Evolutionary conservation across 2,113 vertebrate genomes (phyloP).

Genomic region (Sander lucioperca): DNA sequence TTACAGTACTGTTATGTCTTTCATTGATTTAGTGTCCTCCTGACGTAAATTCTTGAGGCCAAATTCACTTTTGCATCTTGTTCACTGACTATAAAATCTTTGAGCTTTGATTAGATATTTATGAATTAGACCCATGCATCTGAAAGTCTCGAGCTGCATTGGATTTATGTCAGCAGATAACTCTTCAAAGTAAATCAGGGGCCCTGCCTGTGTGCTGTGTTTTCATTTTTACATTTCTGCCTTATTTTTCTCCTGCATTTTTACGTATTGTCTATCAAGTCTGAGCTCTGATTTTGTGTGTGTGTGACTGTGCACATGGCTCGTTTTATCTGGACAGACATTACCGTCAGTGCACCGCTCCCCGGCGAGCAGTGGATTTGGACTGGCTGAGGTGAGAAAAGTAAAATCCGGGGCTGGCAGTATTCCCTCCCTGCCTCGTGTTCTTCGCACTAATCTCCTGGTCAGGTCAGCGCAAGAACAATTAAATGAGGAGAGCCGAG

Average conservation of each 20-base stretch:
- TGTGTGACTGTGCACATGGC: slow-evolving; percentile 3
- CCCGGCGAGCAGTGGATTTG: slow-evolving; percentile 40
- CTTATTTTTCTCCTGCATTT: slow-evolving; percentile 6
- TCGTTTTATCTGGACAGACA: slow-evolving; percentile 30
- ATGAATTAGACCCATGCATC: slow-evolving; percentile 20
- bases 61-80: slow-evolving; percentile 34
- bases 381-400: slow-evolving; percentile 54
- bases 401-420: slow-evolving; percentile 50
- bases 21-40: slow-evolving; percentile 45
- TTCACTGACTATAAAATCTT: slow-evolving; percentile 25
- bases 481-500: slow-evolving; percentile 75
- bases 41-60: slow-evolving; percentile 29
- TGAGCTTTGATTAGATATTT: slow-evolving; percentile 33
- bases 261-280: slow-evolving; percentile 11
- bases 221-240: slow-evolving; percentile 9
- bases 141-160: slow-evolving; percentile 7
- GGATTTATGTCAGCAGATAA: slow-evolving; percentile 34
- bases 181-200: slow-evolving; percentile 6
- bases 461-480: slow-evolving; percentile 72
- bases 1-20: slow-evolving; percentile 23
- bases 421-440: slow-evolving; percentile 55
- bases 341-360: slow-evolving; percentile 13
- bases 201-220: neutral
- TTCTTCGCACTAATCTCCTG: slow-evolving; percentile 67
- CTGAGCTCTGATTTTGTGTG: neutral